Evolutionary conservation across 2,113 vertebrate species (phyloP), one percentile per base, ranked within the genome.

Genomic region (Nansenia antarctica): DNA sequence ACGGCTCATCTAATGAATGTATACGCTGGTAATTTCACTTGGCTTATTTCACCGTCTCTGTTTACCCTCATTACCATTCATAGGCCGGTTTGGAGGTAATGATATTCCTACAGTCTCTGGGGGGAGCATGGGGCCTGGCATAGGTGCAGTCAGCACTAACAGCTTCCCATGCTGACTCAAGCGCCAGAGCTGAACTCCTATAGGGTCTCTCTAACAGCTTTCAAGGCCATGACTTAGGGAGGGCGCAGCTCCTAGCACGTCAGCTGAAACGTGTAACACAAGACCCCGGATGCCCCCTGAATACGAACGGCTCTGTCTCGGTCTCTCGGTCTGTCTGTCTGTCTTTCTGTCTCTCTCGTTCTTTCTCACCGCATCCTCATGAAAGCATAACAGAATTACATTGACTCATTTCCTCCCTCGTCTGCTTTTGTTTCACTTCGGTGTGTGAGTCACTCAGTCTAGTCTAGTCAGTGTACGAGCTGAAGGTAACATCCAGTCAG

Each of bases 111-210:
- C 15, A 20, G n/a, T 59, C 70, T 84, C 77, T 80, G 77, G 18
- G 26, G 66, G 69, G 55, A 78, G 70, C 39, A 34, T 31, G 31
- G 66, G 83, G 74, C 80, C 80, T 82, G 9, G 11, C 62, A 12
- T 70, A 76, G 71, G 72, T 68, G 31, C 67, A 65, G 82, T 90
- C 89, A 91, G 85, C 88, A 91, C 69, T 85, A 88, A 82, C 66
- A 29, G 57, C 2, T 24, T 32, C 12, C 45, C 70, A 4, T 87
- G 85, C 89, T 91, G 86, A 87, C 80, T 85, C 74, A 76, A n/a
- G n/a, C n/a, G n/a, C n/a, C n/a, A n/a, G n/a, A n/a, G n/a, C n/a
- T n/a, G n/a, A n/a, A n/a, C n/a, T n/a, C n/a, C n/a, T n/a, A n/a
- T n/a, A n/a, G n/a, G n/a, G n/a, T n/a, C n/a, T n/a, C n/a, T n/a